Evolutionary conservation across 2,888 invertebrate species (phyloP), one percentile per base, ranked within the genome.

Genomic region (Pristionchus fissidentatus): DNA sequence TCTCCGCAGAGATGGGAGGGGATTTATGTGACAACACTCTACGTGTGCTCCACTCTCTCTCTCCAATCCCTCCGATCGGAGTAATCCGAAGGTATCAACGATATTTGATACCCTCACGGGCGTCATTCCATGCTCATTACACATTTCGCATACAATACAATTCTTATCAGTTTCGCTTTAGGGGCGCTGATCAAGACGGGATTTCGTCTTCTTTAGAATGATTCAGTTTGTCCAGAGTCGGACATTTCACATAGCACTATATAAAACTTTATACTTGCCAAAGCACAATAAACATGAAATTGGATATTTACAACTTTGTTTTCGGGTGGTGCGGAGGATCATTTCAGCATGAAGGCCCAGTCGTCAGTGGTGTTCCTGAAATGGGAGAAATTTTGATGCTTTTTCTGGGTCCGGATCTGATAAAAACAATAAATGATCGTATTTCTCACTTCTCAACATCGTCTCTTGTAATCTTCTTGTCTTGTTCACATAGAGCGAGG

Each of bases 401-500:
- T 43, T 29, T 5, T 26, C 26, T 43, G 19, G 10, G 10, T 35
- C 5, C 62, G 4, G 62, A 29, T 10, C 29, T 10, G 29, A 29
- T 62, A 8, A 13, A 41, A 41, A 46, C 3, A 75, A 49, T 29
- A 78, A 52, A 52, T 55, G 55, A n/a, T 55, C 22, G 55, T 35
- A 46, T 5, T 38, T 32, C 82, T 46, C 7, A 83, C 83, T 73
- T 73, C 55, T 73, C 83, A 2, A 83, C 73, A 19, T 83, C 83
- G 1, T 70, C 83, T 38, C 83, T 73, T 15, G 83, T 52, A 4
- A 83, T 46, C 35, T 32, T 32, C 55, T 52, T 49, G 38, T 26
- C 83, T n/a, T 52, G 73, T 10, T 83, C 83, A 46, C 83, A 83
- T 8, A 83, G 29, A 10, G 83, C 83, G 10, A 83, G 83, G 73